A percentile compares a stretch with the other conserved stretches of the same genome.
These are phyloP conservation scores for Pseudochirops cupreus DNA, from an alignment of 2,797 vertebrate genomes.

Conservation along the genomic window DNA sequence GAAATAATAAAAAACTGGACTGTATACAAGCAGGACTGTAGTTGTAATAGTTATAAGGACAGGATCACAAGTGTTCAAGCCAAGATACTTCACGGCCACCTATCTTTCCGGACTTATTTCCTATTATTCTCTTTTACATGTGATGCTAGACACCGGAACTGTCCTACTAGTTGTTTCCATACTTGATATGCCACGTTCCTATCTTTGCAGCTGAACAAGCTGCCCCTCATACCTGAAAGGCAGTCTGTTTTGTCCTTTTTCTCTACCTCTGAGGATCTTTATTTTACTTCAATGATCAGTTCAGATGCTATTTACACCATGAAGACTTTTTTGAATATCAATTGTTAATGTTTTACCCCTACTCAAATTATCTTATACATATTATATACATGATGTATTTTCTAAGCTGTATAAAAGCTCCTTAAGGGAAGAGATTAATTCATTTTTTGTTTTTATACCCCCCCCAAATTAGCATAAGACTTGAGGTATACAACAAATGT, in stretches of 20 bases:
- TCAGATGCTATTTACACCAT: background rate
- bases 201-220: background rate
- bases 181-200: background rate
- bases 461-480: background rate
- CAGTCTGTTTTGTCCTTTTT: background rate
- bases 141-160: background rate
- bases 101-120: background rate
- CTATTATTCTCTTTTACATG: background rate
- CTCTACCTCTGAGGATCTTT: background rate
- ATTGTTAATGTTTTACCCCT: background rate
- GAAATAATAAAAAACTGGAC: background rate
- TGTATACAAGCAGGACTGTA: background rate
- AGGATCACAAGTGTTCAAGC: background rate
- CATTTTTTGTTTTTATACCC: background rate
- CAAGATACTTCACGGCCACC: background rate
- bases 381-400: background rate
- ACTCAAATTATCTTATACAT: background rate
- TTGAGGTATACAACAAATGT: background rate
- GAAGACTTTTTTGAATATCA: background rate
- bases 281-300: background rate
- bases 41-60: background rate
- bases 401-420: background rate
- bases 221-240: background rate
- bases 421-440: background rate
- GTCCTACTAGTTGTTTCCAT: background rate